phyloP scores from a whole-genome alignment of 2,888 invertebrate genomes.

The Julus scanicus region DNA sequence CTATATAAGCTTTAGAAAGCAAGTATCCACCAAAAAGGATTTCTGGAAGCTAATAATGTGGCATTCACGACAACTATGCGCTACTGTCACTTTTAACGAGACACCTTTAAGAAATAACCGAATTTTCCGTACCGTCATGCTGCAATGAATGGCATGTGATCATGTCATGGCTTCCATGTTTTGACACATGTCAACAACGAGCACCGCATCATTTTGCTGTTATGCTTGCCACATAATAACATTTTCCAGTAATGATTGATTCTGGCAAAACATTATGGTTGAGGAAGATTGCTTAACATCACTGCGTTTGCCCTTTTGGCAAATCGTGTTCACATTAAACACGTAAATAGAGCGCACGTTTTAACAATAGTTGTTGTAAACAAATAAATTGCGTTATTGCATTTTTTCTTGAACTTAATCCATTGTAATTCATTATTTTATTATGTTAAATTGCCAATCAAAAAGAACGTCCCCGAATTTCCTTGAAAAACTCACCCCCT shows the following conservation, averaged over 20 bases:
- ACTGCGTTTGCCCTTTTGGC: not conserved
- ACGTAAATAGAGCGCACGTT: not conserved
- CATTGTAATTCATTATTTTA: too few species aligned
- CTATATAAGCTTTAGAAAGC: not conserved
- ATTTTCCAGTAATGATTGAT: not conserved
- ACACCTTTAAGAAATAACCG: not conserved
- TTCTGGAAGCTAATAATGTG: conserved; percentile 29
- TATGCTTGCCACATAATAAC: not conserved
- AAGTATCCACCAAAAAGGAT: not conserved
- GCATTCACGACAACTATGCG: not conserved
- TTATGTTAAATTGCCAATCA: too few species aligned
- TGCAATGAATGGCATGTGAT: not conserved
- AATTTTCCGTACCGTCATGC: not conserved
- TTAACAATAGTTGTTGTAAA: too few species aligned
- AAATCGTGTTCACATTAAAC: not conserved
- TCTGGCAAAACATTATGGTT: not conserved
- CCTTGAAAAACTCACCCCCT: too few species aligned
- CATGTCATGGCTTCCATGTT: not conserved
- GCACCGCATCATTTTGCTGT: not conserved
- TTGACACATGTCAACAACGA: not conserved
- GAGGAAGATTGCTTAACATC: not conserved
- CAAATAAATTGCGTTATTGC: too few species aligned
- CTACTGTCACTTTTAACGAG: conserved; percentile 30
- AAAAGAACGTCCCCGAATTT: too few species aligned
- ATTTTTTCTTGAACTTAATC: too few species aligned